Percentiles rank a stretch among this genome's conserved stretches.
These are phyloP conservation scores for Apamea anceps DNA, from an alignment of 2,888 invertebrate species.

Conservation along the genomic window DNA sequence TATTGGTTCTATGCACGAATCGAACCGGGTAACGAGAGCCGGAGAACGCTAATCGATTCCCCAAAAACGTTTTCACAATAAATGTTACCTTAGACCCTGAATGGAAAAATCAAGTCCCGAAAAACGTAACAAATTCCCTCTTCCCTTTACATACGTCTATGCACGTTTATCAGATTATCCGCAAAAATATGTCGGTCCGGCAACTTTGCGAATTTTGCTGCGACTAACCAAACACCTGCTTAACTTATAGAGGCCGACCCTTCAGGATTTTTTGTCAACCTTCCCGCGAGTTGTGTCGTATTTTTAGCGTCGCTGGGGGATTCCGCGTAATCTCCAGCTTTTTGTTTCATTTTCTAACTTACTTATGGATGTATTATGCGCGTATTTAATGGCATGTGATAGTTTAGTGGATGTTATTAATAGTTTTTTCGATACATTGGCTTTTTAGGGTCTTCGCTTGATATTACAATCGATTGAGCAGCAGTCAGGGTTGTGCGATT, in stretches of 20 bases:
- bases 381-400: slow-evolving; percentile 57
- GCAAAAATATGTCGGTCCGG: slow-evolving; percentile 57
- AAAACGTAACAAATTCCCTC: slow-evolving; percentile 50
- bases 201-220: slow-evolving; percentile 55
- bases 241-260: slow-evolving; percentile 62
- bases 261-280: slow-evolving; percentile 54
- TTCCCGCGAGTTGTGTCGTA: slow-evolving; percentile 37
- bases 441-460: slow-evolving; percentile 49
- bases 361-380: slow-evolving; percentile 50
- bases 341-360: slow-evolving; percentile 61
- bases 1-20: slow-evolving; percentile 19
- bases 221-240: slow-evolving; percentile 65
- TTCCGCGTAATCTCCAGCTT: slow-evolving; percentile 57
- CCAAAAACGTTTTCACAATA: slow-evolving; percentile 18
- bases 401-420: slow-evolving; percentile 49
- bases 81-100: slow-evolving; percentile 15
- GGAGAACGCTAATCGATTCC: slow-evolving; percentile 30
- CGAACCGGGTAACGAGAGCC: slow-evolving; percentile 26
- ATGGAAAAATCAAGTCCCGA: slow-evolving; percentile 26
- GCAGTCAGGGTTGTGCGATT: slow-evolving; percentile 6
- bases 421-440: slow-evolving; percentile 49
- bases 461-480: slow-evolving; percentile 47
- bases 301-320: slow-evolving; percentile 49
- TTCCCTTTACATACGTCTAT: slow-evolving; percentile 34
- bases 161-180: slow-evolving; percentile 64